A percentile compares a stretch with the other conserved stretches of the same genome.
These are phyloP conservation scores for Paradisaea rubra DNA, from an alignment of 2,113 vertebrate genomes.

Conservation along the genomic window DNA sequence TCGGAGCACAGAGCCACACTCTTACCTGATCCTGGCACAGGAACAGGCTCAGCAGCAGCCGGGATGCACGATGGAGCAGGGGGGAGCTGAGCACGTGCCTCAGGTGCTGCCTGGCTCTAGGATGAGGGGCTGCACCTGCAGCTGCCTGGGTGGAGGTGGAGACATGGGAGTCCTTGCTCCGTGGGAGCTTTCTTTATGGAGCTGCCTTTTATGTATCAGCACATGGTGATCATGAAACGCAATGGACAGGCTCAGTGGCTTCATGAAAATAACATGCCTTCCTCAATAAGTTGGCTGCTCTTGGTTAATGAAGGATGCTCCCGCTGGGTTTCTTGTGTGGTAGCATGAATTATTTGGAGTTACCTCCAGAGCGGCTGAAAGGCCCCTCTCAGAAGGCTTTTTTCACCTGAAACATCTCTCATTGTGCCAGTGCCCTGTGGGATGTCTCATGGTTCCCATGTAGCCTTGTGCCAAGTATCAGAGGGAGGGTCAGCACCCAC, in stretches of 20 bases:
- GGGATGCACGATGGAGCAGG: fast-evolving
- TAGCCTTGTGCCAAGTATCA: not conserved
- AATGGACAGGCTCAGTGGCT: not conserved
- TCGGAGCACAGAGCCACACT: not conserved
- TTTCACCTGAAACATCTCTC: not conserved
- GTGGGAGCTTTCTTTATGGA: not conserved
- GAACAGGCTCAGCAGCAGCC: not conserved
- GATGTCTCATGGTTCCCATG: not conserved
- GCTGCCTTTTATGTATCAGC: not conserved
- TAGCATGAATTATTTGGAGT: not conserved
- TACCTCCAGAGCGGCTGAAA: not conserved
- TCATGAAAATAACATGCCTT: not conserved
- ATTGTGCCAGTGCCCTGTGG: not conserved
- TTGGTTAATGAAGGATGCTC: not conserved
- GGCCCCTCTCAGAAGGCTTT: not conserved
- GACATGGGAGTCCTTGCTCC: not conserved
- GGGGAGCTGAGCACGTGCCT: not conserved
- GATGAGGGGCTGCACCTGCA: not conserved
- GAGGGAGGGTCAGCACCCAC: not conserved
- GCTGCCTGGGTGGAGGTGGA: not conserved
- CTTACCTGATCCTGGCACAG: fast-evolving
- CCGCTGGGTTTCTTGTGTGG: not conserved
- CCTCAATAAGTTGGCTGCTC: not conserved
- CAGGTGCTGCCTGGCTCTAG: not conserved
- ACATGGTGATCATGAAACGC: not conserved